phyloP scores from a whole-genome alignment of 2,113 vertebrate species.

The Entomyzon cyanotis region DNA sequence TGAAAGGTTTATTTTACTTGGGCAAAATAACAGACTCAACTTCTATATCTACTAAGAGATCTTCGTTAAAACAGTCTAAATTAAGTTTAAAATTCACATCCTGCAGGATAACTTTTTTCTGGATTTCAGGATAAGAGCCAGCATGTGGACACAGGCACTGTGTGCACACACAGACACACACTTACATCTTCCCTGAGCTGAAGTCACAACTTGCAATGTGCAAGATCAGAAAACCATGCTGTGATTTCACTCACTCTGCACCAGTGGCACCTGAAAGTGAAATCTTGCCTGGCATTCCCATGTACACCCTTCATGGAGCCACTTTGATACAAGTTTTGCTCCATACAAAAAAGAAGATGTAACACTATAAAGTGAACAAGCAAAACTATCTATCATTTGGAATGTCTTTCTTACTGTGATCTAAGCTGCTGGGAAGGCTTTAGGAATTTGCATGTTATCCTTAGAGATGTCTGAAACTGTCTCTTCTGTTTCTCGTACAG shows the following conservation, averaged over 20 bases:
- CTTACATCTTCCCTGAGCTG: not conserved
- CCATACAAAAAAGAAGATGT: not conserved
- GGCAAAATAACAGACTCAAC: not conserved
- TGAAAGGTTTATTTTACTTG: not conserved
- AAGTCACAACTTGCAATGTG: not conserved
- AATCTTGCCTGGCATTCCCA: not conserved
- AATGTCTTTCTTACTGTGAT: constrained; percentile 27
- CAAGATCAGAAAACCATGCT: not conserved
- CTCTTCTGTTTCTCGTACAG: constrained; percentile 15
- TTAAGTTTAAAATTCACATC: not conserved
- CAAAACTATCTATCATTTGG: not conserved
- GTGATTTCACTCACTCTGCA: not conserved
- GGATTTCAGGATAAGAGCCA: not conserved
- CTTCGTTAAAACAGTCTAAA: not conserved
- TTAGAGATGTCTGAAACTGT: constrained; percentile 31
- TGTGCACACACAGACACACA: not conserved
- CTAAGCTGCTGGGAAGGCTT: constrained; percentile 52
- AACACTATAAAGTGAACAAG: constrained; percentile 23
- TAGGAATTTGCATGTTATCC: constrained; percentile 58
- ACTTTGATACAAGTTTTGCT: constrained; percentile 26
- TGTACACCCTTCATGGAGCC: not conserved
- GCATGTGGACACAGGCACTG: not conserved
- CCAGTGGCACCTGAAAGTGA: not conserved
- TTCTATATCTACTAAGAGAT: not conserved
- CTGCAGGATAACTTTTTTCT: not conserved